Base-by-base conservation (phyloP, 2,797 vertebrate species). In the Paguma larvata region DNA sequence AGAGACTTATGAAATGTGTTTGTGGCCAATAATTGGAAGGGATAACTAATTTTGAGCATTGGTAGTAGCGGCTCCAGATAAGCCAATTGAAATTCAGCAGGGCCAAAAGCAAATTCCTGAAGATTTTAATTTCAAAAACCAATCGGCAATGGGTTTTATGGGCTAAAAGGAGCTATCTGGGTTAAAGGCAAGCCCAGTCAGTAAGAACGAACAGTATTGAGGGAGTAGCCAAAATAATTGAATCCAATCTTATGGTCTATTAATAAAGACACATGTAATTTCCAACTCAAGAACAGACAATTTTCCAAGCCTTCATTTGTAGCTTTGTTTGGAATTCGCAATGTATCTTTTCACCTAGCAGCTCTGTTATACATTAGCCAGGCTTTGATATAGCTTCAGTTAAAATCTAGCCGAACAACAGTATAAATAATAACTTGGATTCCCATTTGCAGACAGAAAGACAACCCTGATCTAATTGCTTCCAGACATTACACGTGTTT, bases 371-470 rank as follows among this genome's bases (percentile, higher is more conserved):
- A 75, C 73, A 89, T 94, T 75, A 91, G 67, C 27, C 44, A 75
- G 79, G 75, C 89, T 95, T 92, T 89, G 94, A 80, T 75, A 91
- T 3, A 41, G 51, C 87, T 65, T 89, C 32, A 30, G 85, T 85
- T 38, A 73, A 86, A 68, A 93, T 80, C 38, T 65, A 53, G 34
- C 87, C 80, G 85, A 93, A 87, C 5, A 27, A n/a, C 25, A 38
- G 70, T 46, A 25, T 80, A 75, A 91, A 87, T 94, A 92, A 95
- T 85, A 75, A 89, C 73, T 91, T 83, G 59, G 96, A 93, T 95
- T 89, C 86, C 15, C 21, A 78, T 94, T 86, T 97, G 86, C 41
- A 41, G 86, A 93, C 87, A 93, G 79, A 90, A 95, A 72, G 78
- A 80, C 72, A 77, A 6, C 41, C 5, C 78, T 44, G 44, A 86